These are phyloP conservation scores for Camarhynchus parvulus DNA, from an alignment of 2,113 vertebrate species.

Conservation along the genomic window DNA sequence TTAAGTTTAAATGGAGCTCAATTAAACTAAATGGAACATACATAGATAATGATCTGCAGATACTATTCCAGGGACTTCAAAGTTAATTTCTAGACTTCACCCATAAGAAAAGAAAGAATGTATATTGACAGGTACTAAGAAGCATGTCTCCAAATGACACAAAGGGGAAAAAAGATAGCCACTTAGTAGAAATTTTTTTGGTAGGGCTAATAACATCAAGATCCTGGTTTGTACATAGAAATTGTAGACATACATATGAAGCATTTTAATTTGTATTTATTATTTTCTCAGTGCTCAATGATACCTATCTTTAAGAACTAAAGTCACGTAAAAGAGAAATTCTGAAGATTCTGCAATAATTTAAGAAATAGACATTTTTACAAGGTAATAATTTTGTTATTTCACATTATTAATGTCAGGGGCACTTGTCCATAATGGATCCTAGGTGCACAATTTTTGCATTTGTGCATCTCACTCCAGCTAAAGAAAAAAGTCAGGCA, in stretches of 20 bases:
- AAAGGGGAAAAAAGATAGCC: background rate
- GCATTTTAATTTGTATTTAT: background rate
- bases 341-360: background rate
- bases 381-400: background rate
- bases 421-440: background rate
- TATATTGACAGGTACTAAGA: background rate
- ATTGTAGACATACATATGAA: background rate
- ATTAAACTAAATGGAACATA: conserved; percentile 7
- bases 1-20: conserved; percentile 28
- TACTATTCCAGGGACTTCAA: background rate
- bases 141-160: background rate
- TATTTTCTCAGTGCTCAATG: background rate
- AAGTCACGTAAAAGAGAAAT: background rate
- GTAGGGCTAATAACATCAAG: background rate
- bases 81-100: background rate
- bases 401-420: background rate
- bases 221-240: background rate
- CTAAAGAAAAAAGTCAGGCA: background rate
- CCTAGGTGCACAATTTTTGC: background rate
- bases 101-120: background rate
- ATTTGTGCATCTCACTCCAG: background rate
- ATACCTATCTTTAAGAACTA: background rate
- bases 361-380: background rate
- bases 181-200: background rate
- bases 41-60: background rate